Percentiles rank a stretch among this genome's conserved stretches.
phyloP scores from a whole-genome alignment of 1,140 invertebrate species.

The Bacillus rossius region DNA sequence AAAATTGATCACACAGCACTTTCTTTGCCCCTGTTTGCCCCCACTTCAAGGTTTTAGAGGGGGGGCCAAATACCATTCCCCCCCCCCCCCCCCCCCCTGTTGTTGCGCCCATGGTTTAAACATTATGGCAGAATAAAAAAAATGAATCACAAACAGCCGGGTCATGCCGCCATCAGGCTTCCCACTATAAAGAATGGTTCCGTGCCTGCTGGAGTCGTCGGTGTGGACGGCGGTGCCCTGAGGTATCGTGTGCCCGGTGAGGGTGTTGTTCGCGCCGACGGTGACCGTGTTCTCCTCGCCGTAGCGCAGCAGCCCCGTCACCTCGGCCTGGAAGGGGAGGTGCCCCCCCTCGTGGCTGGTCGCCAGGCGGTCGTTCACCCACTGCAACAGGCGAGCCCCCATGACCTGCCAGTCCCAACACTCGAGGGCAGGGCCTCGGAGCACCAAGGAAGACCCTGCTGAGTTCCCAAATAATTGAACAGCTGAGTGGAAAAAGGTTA shows the following conservation, averaged over 20 bases:
- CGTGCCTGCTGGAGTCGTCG: slow-evolving; percentile 14
- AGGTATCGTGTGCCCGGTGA: slow-evolving; percentile 45
- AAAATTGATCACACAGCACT: too few species aligned
- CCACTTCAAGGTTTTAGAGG: too few species aligned
- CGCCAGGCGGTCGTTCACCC: slow-evolving; percentile 49
- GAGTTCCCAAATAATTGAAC: not conserved
- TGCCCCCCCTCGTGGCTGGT: slow-evolving; percentile 55
- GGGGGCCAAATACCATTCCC: too few species aligned
- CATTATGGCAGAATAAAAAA: too few species aligned
- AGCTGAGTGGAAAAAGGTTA: too few species aligned
- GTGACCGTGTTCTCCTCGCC: slow-evolving; percentile 48
- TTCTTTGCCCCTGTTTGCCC: too few species aligned
- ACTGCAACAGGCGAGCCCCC: slow-evolving; percentile 39
- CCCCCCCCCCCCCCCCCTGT: too few species aligned
- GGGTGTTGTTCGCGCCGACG: slow-evolving; percentile 59
- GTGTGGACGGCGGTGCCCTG: slow-evolving; percentile 33
- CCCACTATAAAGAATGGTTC: too few species aligned
- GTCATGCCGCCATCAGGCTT: too few species aligned
- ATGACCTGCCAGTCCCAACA: not conserved
- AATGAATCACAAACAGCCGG: too few species aligned
- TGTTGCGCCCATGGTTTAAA: too few species aligned
- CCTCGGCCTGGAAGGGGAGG: slow-evolving; percentile 55
- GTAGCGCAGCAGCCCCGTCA: slow-evolving; percentile 36
- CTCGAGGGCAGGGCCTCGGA: not conserved
- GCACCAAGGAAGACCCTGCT: not conserved